Percentiles rank a stretch among this genome's conserved stretches.
Conservation (phyloP, 2,888 invertebrate genomes). For the Nasonia oneida region DNA sequence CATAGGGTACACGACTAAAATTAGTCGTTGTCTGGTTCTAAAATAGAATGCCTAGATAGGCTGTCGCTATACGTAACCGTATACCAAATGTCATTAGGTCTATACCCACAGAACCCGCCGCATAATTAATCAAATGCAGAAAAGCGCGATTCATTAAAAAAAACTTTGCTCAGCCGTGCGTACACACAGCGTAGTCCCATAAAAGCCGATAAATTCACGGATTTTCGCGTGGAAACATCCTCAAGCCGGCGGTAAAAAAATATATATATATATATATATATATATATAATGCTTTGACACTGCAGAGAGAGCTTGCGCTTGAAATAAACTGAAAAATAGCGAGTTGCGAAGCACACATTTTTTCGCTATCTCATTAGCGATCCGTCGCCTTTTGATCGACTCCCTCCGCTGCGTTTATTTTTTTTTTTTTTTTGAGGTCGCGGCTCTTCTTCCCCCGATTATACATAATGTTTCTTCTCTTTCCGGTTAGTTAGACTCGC, state of each 20-base stretch:
- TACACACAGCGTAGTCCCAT: background rate
- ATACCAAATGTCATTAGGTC: conserved; percentile 35
- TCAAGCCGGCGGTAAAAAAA: conserved; percentile 2
- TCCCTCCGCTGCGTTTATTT: background rate
- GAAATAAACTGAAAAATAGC: conserved; percentile 11
- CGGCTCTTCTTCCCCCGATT: conserved; percentile 41
- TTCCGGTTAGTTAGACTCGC: conserved; percentile 54
- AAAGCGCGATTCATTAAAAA: conserved; percentile 43
- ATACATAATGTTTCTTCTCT: conserved; percentile 14
- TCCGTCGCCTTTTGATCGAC: conserved; percentile 47
- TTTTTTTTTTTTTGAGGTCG: conserved; percentile 42
- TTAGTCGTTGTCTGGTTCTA: no score
- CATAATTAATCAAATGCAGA: conserved; percentile 32
- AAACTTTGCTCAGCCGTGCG: background rate
- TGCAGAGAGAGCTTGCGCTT: background rate
- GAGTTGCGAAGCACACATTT: conserved; percentile 28
- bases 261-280: no score
- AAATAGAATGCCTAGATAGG: no score
- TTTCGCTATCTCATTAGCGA: conserved; percentile 58
- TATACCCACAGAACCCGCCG: no score
- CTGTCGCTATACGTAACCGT: no score
- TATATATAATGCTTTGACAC: conserved; percentile 44
- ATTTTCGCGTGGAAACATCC: conserved; percentile 22
- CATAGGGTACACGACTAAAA: no score
- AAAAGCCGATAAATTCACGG: conserved; percentile 32